These are phyloP conservation scores for Hemibagrus wyckioides DNA, from an alignment of 2,113 vertebrate genomes.

Conservation along the genomic window DNA sequence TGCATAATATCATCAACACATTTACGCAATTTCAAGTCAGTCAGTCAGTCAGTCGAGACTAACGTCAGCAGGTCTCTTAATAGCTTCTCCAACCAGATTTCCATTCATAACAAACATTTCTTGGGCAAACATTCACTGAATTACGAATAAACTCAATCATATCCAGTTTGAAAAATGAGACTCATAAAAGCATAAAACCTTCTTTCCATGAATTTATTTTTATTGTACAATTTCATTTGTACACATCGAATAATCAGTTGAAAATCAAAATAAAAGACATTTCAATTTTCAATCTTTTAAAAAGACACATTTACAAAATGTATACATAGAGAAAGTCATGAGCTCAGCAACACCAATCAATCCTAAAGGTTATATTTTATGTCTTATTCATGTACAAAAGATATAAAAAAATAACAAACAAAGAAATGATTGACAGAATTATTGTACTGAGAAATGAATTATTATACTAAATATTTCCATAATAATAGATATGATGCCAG, in stretches of 20 bases:
- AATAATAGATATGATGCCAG: background rate
- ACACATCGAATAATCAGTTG: background rate
- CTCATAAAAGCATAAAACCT: too few species aligned
- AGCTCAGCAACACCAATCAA: constrained; percentile 1
- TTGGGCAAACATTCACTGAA: background rate
- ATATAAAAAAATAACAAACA: background rate
- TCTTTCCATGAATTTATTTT: background rate
- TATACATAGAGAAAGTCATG: background rate
- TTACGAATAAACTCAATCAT: background rate
- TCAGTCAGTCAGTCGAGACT: background rate
- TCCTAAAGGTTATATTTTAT: background rate
- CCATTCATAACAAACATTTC: background rate
- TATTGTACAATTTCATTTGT: background rate
- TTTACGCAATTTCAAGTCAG: background rate
- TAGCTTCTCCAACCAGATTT: background rate
- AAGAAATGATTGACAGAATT: background rate
- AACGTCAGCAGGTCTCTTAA: background rate
- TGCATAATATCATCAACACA: background rate
- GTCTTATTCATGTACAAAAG: background rate
- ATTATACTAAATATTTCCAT: too few species aligned
- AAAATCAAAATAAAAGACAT: background rate
- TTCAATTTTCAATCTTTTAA: background rate
- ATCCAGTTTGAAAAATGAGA: background rate
- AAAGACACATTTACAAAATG: constrained; percentile 31
- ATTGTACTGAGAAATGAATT: background rate